Conservation (phyloP, 2,113 vertebrate species). For the Hucho hucho region DNA sequence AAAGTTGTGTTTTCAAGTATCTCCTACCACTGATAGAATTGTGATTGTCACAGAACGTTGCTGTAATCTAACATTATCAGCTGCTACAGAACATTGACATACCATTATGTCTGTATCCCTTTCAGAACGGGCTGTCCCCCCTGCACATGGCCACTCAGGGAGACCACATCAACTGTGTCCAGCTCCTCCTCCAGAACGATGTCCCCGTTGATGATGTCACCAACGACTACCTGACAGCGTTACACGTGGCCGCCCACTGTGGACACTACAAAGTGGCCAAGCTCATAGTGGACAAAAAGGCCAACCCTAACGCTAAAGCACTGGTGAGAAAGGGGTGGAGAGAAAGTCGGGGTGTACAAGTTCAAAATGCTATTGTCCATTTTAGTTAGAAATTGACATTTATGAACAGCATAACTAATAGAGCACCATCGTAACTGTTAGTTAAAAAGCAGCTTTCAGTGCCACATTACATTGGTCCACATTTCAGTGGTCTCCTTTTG, state of each 20-base stretch:
- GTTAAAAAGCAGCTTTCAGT: too few species aligned
- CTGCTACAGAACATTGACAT: background rate
- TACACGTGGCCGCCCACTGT: slow-evolving; percentile 96
- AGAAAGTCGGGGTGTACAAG: background rate
- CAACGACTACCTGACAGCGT: slow-evolving; percentile 94
- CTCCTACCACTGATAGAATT: background rate
- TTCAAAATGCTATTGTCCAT: too few species aligned
- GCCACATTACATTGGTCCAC: too few species aligned
- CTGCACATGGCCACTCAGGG: slow-evolving; percentile 98
- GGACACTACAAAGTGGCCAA: slow-evolving; percentile 98
- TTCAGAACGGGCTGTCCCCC: slow-evolving; percentile 92
- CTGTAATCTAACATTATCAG: background rate
- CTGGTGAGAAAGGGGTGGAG: slow-evolving; percentile 76
- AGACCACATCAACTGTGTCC: slow-evolving; percentile 95
- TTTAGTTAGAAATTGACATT: too few species aligned
- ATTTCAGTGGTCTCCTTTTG: too few species aligned
- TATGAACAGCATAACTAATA: too few species aligned
- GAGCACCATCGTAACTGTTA: too few species aligned
- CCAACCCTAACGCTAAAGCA: slow-evolving; percentile 98
- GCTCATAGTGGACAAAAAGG: slow-evolving; percentile 97
- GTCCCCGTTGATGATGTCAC: slow-evolving; percentile 97
- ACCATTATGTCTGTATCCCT: slow-evolving; percentile 8
- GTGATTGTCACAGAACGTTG: background rate
- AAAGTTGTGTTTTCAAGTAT: too few species aligned
- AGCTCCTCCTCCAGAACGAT: slow-evolving; percentile 91